Evolutionary conservation across 2,797 vertebrate genomes (phyloP), one percentile per base, ranked within the genome.

Genomic region (Liparis tanakae): DNA sequence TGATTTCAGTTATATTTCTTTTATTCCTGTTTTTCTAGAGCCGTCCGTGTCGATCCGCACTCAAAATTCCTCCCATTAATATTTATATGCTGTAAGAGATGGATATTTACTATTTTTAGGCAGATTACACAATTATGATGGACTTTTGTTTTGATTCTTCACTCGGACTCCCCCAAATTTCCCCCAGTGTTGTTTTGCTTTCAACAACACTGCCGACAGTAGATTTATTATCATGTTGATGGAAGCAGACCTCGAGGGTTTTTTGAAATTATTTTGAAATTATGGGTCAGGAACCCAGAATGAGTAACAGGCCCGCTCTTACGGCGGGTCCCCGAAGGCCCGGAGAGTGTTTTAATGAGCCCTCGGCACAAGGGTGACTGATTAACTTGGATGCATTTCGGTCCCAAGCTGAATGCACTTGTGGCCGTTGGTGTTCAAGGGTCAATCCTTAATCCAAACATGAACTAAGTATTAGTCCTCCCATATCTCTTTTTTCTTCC

Each of bases 381-480:
- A 90, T 91, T 87, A 76, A 80, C 58, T 87, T 70, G 61, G 71
- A 85, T 81, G 62, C 67, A 44, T 89, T 85, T 81, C 74, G 46
- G 74, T 87, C 81, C 76, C 74, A 20, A 57, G 81, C 70, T 85
- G 63, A 79, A 68, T 63, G 73, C 76, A 85, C 67, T 82, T 72
- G 64, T 79, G 83, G 78, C 70, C 6, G 7, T 51, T 70, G 68
- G 62, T 79, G 77, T 80, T 76, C 55, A 83, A 76, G 80, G 88
- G 87, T 90, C 81, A 85, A 15, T 36, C 20, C 36, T 74, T 80
- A 70, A 90, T 79, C 78, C 62, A 92, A 91, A 91, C 84, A 90
- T 70, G 83, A 84, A 88, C 82, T 83, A 63, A 68, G 67, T 67
- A 79, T 58, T 73, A 76, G 51, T 20, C 34, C 53, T 4, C 15